These are phyloP conservation scores for Myotis myotis DNA, from an alignment of 2,797 vertebrate species.

Conservation along the genomic window DNA sequence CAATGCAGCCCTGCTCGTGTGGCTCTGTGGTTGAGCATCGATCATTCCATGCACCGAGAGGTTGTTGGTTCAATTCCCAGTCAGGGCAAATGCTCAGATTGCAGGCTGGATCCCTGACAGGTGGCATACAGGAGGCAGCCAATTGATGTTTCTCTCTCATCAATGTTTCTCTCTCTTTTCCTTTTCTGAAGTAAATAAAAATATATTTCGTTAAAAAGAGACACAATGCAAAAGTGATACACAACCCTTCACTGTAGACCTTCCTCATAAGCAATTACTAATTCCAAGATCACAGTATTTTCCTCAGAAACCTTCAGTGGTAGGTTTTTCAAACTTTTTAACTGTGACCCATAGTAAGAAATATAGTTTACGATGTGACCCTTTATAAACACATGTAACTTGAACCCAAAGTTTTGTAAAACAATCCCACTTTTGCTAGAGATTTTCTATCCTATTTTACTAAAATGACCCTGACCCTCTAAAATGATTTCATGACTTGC, in stretches of 20 bases:
- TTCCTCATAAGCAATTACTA: not conserved
- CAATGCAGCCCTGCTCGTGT: not conserved
- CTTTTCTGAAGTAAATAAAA: no score
- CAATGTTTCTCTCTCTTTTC: no score
- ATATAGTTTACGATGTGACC: not conserved
- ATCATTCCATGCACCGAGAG: not conserved
- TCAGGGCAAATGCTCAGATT: not conserved
- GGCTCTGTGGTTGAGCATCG: not conserved
- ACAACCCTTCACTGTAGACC: not conserved
- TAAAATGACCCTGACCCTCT: not conserved
- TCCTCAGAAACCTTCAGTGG: not conserved
- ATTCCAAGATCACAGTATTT: not conserved
- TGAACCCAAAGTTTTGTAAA: not conserved
- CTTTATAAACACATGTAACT: not conserved
- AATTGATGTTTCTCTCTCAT: no score
- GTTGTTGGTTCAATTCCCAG: not conserved
- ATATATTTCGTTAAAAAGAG: no score
- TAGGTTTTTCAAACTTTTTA: not conserved
- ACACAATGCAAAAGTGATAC: not conserved
- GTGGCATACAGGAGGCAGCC: no score
- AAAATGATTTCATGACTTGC: not conserved
- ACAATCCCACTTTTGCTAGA: not conserved
- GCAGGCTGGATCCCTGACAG: no score
- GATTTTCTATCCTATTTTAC: not conserved
- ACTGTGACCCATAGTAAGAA: not conserved